Conservation (phyloP, 2,113 vertebrate genomes). For the Gambusia holbrooki region DNA sequence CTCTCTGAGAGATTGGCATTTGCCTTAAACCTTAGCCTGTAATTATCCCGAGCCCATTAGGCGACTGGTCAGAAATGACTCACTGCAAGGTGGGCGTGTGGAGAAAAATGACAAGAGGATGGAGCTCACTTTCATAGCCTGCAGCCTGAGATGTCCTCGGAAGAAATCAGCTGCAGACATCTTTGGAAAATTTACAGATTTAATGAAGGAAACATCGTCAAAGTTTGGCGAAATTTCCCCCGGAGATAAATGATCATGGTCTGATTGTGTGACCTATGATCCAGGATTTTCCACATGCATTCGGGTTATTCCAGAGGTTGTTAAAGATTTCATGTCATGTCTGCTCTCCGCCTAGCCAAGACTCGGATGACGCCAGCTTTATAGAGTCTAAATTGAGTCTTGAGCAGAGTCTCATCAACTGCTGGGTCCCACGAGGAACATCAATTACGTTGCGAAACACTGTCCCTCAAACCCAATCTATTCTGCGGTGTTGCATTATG, state of each 20-base stretch:
- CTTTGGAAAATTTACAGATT: slow-evolving; percentile 32
- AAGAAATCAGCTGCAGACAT: slow-evolving; percentile 60
- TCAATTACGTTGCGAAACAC: slow-evolving; percentile 75
- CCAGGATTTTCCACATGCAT: slow-evolving; percentile 40
- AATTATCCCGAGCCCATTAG: slow-evolving; percentile 70
- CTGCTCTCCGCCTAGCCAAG: slow-evolving; percentile 43
- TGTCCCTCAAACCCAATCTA: slow-evolving; percentile 71
- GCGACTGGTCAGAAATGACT: slow-evolving; percentile 74
- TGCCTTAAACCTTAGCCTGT: slow-evolving; percentile 66
- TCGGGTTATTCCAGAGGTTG: slow-evolving; percentile 54
- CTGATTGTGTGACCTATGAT: slow-evolving; percentile 53
- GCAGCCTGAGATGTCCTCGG: slow-evolving; percentile 47
- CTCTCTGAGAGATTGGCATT: slow-evolving; percentile 54
- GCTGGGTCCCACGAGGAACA: slow-evolving; percentile 69
- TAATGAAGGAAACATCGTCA: slow-evolving; percentile 35
- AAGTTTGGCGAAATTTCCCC: slow-evolving; percentile 35
- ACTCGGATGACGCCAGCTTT: slow-evolving; percentile 59
- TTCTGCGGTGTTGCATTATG: slow-evolving; percentile 71
- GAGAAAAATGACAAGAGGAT: slow-evolving; percentile 35
- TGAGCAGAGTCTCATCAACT: slow-evolving; percentile 55
- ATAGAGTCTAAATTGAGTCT: slow-evolving; percentile 47
- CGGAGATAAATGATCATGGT: slow-evolving; percentile 59
- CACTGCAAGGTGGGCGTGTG: slow-evolving; percentile 59
- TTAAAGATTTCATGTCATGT: slow-evolving; percentile 32
- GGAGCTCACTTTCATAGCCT: slow-evolving; percentile 60